Evolutionary conservation across 2,113 vertebrate species (phyloP).

Genomic region (Lasiurus cinereus): DNA sequence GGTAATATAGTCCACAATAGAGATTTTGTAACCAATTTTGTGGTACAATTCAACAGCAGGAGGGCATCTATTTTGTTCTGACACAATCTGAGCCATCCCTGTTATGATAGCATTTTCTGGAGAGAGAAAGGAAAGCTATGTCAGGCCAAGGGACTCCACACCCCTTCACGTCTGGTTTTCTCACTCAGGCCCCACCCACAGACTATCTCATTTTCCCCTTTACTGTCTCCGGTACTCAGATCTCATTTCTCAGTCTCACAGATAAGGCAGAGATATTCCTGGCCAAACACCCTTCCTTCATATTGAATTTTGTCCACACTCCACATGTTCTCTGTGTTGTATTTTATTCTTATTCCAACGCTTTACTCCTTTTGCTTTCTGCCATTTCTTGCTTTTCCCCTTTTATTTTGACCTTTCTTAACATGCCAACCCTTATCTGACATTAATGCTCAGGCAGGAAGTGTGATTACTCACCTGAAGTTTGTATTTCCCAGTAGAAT

Average conservation of each 20-base stretch:
- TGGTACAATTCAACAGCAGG: background rate
- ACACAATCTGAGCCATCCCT: background rate
- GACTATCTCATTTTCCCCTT: background rate
- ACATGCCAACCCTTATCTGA: background rate
- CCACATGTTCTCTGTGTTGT: background rate
- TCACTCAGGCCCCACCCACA: background rate
- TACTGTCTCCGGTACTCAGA: background rate
- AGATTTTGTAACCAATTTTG: background rate
- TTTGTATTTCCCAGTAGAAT: background rate
- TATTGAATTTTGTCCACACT: accelerated
- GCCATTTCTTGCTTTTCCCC: background rate
- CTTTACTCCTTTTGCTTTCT: background rate
- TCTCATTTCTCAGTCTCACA: background rate
- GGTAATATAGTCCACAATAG: too few relatives aligned
- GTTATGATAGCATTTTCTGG: background rate
- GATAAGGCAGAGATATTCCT: background rate
- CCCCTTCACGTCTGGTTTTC: background rate
- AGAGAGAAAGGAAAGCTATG: background rate
- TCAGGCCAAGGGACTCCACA: background rate
- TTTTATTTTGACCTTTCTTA: too few relatives aligned
- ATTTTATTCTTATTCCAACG: background rate
- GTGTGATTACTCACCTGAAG: background rate
- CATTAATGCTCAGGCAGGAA: background rate
- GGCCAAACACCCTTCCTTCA: background rate
- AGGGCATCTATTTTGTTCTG: background rate